Evolutionary conservation across 2,888 invertebrate genomes (phyloP).

Genomic region (Neoaliturus tenellus): DNA sequence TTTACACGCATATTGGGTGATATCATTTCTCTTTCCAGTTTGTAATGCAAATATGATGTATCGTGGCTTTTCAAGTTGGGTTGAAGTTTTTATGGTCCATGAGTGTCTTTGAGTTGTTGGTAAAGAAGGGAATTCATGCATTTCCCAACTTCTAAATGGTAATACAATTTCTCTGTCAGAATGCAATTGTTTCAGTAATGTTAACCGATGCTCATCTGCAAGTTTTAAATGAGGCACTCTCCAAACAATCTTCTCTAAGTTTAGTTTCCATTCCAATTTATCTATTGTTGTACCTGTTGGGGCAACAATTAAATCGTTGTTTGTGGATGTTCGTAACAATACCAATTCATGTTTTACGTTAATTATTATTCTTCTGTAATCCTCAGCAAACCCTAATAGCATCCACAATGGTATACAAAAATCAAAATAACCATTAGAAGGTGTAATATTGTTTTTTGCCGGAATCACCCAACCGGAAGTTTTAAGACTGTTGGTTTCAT

Average conservation of each 20-base stretch:
- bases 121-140: constrained; percentile 70
- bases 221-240: constrained; percentile 62
- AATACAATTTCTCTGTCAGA: constrained; percentile 59
- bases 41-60: constrained; percentile 71
- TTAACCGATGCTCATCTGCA: constrained; percentile 66
- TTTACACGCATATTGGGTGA: constrained; percentile 61
- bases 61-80: constrained; percentile 70
- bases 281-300: constrained; percentile 41
- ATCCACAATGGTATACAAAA: constrained; percentile 68
- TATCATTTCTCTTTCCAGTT: constrained; percentile 69
- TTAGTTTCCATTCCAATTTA: constrained; percentile 55
- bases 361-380: constrained; percentile 70
- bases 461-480: constrained; percentile 9
- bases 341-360: constrained; percentile 70
- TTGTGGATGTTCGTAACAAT: constrained; percentile 68
- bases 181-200: constrained; percentile 60
- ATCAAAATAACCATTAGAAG: constrained; percentile 64
- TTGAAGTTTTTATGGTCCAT: constrained; percentile 68
- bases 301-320: constrained; percentile 66
- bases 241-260: constrained; percentile 65
- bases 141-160: constrained; percentile 70
- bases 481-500: background rate
- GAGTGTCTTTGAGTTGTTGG: constrained; percentile 68
- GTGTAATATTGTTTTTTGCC: background rate
- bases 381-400: constrained; percentile 70